phyloP scores from a whole-genome alignment of 2,113 vertebrate species.

The Rostratula benghalensis region DNA sequence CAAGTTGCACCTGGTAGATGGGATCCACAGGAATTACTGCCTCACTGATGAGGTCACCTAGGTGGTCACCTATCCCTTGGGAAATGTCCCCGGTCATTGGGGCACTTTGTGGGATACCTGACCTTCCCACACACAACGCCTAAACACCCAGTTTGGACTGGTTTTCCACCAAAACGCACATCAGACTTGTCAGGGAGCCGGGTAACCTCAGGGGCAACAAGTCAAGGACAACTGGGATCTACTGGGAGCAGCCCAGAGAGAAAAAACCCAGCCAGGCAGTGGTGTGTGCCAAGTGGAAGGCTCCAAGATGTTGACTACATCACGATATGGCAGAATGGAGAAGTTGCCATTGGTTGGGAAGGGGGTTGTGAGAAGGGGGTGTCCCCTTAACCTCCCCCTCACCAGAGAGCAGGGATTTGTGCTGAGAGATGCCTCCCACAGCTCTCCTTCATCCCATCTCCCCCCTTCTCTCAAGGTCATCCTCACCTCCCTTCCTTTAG shows the following conservation, averaged over 20 bases:
- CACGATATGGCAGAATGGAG: no score
- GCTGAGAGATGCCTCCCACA: no score
- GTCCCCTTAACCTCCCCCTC: no score
- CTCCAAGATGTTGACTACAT: neutral
- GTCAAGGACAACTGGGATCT: neutral
- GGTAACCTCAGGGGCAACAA: neutral
- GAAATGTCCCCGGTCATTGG: neutral
- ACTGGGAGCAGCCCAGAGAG: neutral
- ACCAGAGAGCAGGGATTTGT: no score
- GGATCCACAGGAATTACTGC: neutral
- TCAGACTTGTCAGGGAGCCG: rapidly evolving
- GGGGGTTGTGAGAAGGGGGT: no score
- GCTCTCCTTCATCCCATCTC: no score
- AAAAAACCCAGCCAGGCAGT: neutral
- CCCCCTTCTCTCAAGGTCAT: no score
- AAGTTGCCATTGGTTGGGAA: no score
- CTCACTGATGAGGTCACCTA: neutral
- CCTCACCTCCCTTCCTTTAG: no score
- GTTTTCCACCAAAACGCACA: rapidly evolving
- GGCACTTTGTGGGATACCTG: neutral
- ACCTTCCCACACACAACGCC: rapidly evolving
- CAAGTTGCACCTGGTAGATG: rapidly evolving
- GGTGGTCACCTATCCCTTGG: neutral
- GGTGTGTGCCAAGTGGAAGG: rapidly evolving
- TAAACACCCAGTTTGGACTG: neutral